Percentiles rank a stretch among this genome's conserved stretches.
Evolutionary conservation across 1,140 invertebrate species (phyloP).

Genomic region (Penaeus indicus): DNA sequence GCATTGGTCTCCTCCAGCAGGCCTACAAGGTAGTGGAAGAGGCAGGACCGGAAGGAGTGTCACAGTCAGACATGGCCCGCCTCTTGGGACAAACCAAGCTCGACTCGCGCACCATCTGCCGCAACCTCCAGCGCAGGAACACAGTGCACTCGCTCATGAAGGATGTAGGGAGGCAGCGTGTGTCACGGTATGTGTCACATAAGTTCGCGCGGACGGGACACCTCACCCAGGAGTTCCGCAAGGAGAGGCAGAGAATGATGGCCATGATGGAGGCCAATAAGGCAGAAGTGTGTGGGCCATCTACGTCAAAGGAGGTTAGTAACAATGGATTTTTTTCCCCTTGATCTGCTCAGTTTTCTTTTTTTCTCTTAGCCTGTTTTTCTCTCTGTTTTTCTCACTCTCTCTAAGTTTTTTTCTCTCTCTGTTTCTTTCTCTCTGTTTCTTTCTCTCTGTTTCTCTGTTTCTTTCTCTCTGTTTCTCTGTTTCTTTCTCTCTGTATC

Average conservation of each 20-base stretch:
- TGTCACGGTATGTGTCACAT: slow-evolving; percentile 66
- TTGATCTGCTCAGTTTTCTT: neutral
- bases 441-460: too few relatives aligned
- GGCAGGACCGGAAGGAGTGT: slow-evolving; percentile 71
- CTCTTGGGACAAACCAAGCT: slow-evolving; percentile 74
- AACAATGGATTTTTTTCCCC: neutral
- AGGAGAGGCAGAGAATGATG: slow-evolving; percentile 63
- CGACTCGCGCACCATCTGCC: slow-evolving; percentile 72
- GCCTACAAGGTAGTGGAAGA: slow-evolving; percentile 72
- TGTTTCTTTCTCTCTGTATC: too few relatives aligned
- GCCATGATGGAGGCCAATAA: slow-evolving; percentile 47
- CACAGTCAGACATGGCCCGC: slow-evolving; percentile 71
- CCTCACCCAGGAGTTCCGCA: slow-evolving; percentile 65
- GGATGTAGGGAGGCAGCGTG: slow-evolving; percentile 75
- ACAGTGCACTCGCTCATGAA: slow-evolving; percentile 73
- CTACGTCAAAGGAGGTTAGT: slow-evolving; percentile 43
- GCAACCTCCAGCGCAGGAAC: slow-evolving; percentile 71
- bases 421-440: too few relatives aligned
- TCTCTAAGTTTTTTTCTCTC: too few relatives aligned
- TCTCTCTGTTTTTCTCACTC: too few relatives aligned
- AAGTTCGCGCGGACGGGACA: slow-evolving; percentile 53
- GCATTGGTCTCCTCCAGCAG: slow-evolving; percentile 71
- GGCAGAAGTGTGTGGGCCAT: slow-evolving; percentile 9
- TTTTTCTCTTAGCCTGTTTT: too few relatives aligned
- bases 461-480: too few relatives aligned